Evolutionary conservation across 1,140 invertebrate genomes (phyloP).

Genomic region (Bombus consobrinus): DNA sequence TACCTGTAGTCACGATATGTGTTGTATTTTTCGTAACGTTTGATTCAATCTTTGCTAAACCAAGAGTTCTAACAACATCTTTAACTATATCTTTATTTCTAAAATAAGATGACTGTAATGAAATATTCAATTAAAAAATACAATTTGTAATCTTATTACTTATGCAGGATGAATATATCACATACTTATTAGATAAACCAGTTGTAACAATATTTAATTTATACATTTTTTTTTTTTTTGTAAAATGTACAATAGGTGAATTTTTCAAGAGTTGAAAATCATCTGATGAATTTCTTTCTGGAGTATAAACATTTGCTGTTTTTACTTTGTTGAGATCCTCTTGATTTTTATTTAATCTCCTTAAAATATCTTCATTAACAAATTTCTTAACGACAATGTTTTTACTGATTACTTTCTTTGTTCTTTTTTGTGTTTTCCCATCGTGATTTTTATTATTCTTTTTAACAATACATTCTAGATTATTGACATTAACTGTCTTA

Average conservation of each 20-base stretch:
- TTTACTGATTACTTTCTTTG: slow-evolving; percentile 72
- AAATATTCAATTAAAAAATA: not conserved
- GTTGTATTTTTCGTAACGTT: slow-evolving; percentile 77
- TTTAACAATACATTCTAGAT: slow-evolving; percentile 1
- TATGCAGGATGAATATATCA: slow-evolving; percentile 9
- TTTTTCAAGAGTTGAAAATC: slow-evolving; percentile 67
- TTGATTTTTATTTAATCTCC: slow-evolving; percentile 51
- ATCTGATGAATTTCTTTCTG: slow-evolving; percentile 60
- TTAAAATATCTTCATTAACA: slow-evolving; percentile 58
- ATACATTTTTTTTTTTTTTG: slow-evolving; percentile 37
- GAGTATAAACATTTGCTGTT: not conserved
- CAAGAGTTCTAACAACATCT: slow-evolving; percentile 71
- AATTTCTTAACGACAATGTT: slow-evolving; percentile 76
- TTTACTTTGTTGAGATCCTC: not conserved
- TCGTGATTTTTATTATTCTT: not conserved
- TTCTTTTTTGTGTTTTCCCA: slow-evolving; percentile 47
- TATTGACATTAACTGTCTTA: slow-evolving; percentile 1
- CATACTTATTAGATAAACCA: slow-evolving; percentile 74
- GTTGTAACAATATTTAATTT: slow-evolving; percentile 74
- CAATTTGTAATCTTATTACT: not conserved
- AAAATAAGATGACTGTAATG: not conserved
- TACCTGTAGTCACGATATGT: slow-evolving; percentile 79
- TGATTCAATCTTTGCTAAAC: slow-evolving; percentile 70
- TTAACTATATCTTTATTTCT: slow-evolving; percentile 77
- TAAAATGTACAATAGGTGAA: slow-evolving; percentile 32